These are phyloP conservation scores for Patella caerulea DNA, from an alignment of 2,888 invertebrate genomes.

Conservation along the genomic window DNA sequence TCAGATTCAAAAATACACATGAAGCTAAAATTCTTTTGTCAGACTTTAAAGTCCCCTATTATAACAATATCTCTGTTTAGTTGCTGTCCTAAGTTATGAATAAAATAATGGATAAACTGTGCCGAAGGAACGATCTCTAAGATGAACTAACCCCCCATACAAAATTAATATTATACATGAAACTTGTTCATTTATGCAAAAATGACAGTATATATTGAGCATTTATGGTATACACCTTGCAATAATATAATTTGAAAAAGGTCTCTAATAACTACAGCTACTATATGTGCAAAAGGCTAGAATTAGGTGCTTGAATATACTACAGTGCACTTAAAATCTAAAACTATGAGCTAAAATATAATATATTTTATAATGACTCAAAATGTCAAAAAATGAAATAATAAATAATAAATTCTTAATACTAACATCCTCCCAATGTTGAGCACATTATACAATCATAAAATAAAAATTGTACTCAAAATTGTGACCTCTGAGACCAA, in stretches of 20 bases:
- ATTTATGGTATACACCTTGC: background rate
- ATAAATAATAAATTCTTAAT: slow-evolving; percentile 7
- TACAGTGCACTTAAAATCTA: slow-evolving; percentile 9
- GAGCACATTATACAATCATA: slow-evolving; percentile 4
- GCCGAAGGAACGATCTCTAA: no score
- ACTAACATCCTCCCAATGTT: slow-evolving; percentile 11
- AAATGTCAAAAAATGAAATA: background rate
- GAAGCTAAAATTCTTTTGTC: no score
- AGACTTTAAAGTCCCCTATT: no score
- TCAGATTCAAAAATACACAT: no score
- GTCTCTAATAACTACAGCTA: slow-evolving; percentile 4
- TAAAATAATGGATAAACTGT: no score
- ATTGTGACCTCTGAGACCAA: slow-evolving; percentile 12
- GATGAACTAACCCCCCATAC: background rate
- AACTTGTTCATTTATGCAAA: slow-evolving; percentile 9
- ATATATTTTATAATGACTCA: background rate
- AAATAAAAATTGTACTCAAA: slow-evolving; percentile 7
- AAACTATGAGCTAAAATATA: slow-evolving; percentile 1
- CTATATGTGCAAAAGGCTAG: background rate
- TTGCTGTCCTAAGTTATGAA: no score
- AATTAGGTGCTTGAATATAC: background rate
- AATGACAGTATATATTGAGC: slow-evolving; percentile 11
- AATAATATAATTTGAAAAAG: slow-evolving; percentile 1
- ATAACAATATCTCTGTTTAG: no score
- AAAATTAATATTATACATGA: slow-evolving; percentile 10